Evolutionary conservation across 2,888 invertebrate species (phyloP).

Genomic region (Ichneumon xanthorius): DNA sequence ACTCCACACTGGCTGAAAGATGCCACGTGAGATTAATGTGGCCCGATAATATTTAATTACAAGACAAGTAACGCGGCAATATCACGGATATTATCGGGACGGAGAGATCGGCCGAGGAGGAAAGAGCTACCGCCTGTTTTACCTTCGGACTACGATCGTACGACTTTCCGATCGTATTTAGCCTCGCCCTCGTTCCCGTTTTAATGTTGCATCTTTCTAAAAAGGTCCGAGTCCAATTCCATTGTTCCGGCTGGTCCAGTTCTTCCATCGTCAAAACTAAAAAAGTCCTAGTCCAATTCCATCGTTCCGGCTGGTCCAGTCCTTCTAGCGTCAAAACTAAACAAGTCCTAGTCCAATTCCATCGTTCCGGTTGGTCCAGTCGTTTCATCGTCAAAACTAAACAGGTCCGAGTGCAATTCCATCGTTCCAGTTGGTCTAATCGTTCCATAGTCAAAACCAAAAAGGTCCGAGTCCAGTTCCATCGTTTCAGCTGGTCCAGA

Average conservation of each 20-base stretch:
- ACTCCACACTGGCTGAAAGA: constrained; percentile 52
- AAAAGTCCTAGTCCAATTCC: too few relatives aligned
- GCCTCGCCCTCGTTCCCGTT: not conserved
- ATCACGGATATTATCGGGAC: constrained; percentile 58
- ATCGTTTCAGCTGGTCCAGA: not conserved
- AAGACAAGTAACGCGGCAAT: constrained; percentile 59
- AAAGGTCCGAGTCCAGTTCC: not conserved
- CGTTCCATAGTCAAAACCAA: too few relatives aligned
- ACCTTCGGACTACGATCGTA: constrained; percentile 3
- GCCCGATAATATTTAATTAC: constrained; percentile 65
- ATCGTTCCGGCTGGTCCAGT: too few relatives aligned
- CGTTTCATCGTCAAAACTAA: too few relatives aligned
- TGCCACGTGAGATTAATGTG: constrained; percentile 60
- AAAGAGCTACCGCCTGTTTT: constrained; percentile 3
- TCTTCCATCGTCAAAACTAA: too few relatives aligned
- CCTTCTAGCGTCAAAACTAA: too few relatives aligned
- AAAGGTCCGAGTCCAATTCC: not conserved
- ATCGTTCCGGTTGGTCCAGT: too few relatives aligned
- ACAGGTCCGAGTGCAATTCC: too few relatives aligned
- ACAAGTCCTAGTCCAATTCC: too few relatives aligned
- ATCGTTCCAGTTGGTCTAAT: too few relatives aligned
- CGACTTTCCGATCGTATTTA: constrained; percentile 29
- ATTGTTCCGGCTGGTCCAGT: too few relatives aligned
- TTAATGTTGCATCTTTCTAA: not conserved
- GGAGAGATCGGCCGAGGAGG: constrained; percentile 22